Evolutionary conservation across 2,113 vertebrate species (phyloP), one percentile per base, ranked within the genome.

Genomic region (Macquaria ambigua): DNA sequence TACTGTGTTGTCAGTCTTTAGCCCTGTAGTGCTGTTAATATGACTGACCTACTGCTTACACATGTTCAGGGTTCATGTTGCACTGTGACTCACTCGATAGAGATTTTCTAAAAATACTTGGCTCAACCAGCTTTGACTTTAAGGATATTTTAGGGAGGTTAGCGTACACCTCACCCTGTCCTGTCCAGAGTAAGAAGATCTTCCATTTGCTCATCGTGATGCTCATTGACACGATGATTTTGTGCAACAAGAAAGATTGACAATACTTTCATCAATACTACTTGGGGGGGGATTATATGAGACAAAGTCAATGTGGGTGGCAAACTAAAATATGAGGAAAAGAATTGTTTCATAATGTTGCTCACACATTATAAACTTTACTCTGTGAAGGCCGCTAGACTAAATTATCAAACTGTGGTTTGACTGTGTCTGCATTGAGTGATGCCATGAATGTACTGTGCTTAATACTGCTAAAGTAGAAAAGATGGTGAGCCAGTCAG

Each of bases 71-170:
- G 86, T 82, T 92, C 87, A 85, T 88, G 53, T 87, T 88, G 70
- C 88, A 91, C 93, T 93, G 92, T 92, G 92, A 94, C 87, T 89
- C 62, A 94, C 87, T 89, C 62, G 48, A 50, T 37, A 70, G 74
- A 77, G 74, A 77, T 83, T 89, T 85, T 82, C 78, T 90, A 81
- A 90, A 86, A 89, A 91, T 85, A 80, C 75, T 61, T 37, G 48
- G 43, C 48, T 84, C 28, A 39, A 79, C 58, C 53, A 77, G 34
- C 61, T 72, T 86, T 75, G 66, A 75, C 76, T 82, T 70, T 10
- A 63, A 39, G 46, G 62, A 79, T 78, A 69, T 78, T 87, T 86
- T 31, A 58, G 16, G 34, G 55, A 31, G n/a, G 20, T 34, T 23
- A 31, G 25, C 3, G 14, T 81, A 72, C 48, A 48, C 25, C 50